Evolutionary conservation across 2,113 vertebrate species (phyloP), one percentile per base, ranked within the genome.

Genomic region (Neolamprologus devosi): DNA sequence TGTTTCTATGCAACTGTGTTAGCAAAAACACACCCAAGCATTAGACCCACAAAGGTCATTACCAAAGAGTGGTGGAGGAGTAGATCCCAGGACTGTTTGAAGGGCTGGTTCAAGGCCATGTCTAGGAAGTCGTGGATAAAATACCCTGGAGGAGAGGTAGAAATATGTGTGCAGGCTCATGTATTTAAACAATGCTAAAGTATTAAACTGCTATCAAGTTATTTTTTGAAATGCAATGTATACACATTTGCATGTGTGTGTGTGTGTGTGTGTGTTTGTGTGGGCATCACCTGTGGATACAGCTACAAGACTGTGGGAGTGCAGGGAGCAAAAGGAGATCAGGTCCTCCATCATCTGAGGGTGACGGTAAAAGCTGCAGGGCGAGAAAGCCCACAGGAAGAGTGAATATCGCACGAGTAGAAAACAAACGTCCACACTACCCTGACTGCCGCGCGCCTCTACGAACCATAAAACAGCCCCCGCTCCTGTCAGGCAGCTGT

Each of bases 401-500:
- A 51, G 45, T 78, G 10, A 78, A n/a, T 51, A 78, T 78, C 17
- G 5, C 26, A 30, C 3, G 10, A 51, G 45, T 8, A 30, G 45
- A 78, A 78, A 78, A n/a, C 26, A 78, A 78, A 49, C 17, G 6
- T 49, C 26, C 42, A 30, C 73, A 78, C 45, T 51, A 28, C 73
- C 2, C 45, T 33, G 45, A 0, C 45, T 78, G 45, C 73, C 1
- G 26, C 2, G 3, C 1, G 6, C 14, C 42, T 49, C 16, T n/a
- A 51, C 10, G 0, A 8, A 78, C 73, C 73, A 78, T 78, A 30
- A 78, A 19, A 78, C 73, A 78, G 73, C 45, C 26, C 73, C 45
- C 10, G 7, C 45, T 51, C 73, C 73, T 78, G 73, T 78, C 26
- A 78, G 73, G 26, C 26, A 78, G 73, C 73, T 78, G 73, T 78